Base-by-base conservation (phyloP, 2,113 vertebrate species). In the Takifugu flavidus region DNA sequence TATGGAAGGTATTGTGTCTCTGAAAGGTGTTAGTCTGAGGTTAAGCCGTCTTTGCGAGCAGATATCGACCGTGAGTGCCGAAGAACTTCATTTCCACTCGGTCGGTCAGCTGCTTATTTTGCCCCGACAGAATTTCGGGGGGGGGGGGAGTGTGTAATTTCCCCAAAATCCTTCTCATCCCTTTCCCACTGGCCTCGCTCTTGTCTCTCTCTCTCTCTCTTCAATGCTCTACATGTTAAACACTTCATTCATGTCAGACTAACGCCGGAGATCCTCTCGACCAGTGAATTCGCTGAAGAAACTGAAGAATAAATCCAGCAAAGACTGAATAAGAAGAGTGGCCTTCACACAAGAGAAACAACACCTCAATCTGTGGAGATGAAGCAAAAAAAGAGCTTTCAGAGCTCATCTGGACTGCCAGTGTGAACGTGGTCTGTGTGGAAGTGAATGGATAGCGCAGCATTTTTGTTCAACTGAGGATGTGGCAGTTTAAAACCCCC, bases 11-110 rank as follows among this genome's bases (percentile, higher is more conserved):
- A 26, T 74, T 78, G 78, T 60, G 49, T 72, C 53, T 69, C 59
- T 74, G 58, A 76, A 45, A 52, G 64, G 62, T 76, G 78, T 77
- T 78, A 77, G 71, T 72, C 58, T 7, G 53, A 68, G 70, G 70
- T 80, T 72, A 79, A 82, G 70, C 64, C 74, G 61, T 70, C 46
- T 73, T 43, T 73, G 45, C 52, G 14, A 55, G 44, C 56, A 46
- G 76, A 59, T 59, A 65, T 47, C 8, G 53, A 26, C 52, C 55
- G 53, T 2, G 52, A 43, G 51, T 70, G 64, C 70, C 25, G 2
- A 50, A 64, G 56, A 67, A 82, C 49, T 46, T 57, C 47, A 75
- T 62, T 75, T 67, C n/a, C 65, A 62, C 63, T 6, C 8, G 69
- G 75, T 79, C 65, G 78, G 71, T 82, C 54, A 39, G 28, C 66